Conservation (phyloP, 2,888 invertebrate genomes). For the Heliconius ismenius region DNA sequence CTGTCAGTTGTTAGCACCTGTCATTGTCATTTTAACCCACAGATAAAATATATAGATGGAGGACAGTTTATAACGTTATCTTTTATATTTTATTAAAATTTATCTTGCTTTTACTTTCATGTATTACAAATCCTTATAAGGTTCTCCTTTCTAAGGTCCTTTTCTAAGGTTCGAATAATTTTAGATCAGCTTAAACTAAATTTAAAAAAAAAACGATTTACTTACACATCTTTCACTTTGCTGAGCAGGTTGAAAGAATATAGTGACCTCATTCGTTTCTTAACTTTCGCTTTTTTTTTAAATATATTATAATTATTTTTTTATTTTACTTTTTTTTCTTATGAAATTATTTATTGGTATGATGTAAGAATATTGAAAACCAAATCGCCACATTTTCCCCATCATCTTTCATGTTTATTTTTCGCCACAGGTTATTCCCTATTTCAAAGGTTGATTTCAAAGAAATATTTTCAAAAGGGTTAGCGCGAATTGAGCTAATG, state of each 20-base stretch:
- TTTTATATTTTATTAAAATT: background rate
- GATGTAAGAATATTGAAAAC: background rate
- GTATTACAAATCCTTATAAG: background rate
- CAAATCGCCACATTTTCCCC: background rate
- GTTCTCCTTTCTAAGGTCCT: too few species aligned
- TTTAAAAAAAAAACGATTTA: too few species aligned
- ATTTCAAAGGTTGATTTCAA: background rate
- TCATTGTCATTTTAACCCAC: conserved; percentile 2
- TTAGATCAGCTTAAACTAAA: too few species aligned
- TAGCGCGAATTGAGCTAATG: background rate
- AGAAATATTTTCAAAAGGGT: conserved; percentile 21
- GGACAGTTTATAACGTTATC: background rate
- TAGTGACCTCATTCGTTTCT: too few species aligned
- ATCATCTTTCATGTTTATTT: background rate
- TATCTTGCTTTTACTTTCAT: too few species aligned
- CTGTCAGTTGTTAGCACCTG: background rate
- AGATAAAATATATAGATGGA: background rate
- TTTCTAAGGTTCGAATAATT: background rate
- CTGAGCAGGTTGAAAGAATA: too few species aligned
- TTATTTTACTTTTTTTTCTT: background rate
- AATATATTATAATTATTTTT: background rate
- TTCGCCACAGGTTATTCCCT: conserved; percentile 27
- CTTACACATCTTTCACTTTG: too few species aligned
- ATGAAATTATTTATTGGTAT: background rate
- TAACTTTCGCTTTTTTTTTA: too few species aligned